Conservation (phyloP, 2,797 vertebrate species). For the Decapterus maruadsi region DNA sequence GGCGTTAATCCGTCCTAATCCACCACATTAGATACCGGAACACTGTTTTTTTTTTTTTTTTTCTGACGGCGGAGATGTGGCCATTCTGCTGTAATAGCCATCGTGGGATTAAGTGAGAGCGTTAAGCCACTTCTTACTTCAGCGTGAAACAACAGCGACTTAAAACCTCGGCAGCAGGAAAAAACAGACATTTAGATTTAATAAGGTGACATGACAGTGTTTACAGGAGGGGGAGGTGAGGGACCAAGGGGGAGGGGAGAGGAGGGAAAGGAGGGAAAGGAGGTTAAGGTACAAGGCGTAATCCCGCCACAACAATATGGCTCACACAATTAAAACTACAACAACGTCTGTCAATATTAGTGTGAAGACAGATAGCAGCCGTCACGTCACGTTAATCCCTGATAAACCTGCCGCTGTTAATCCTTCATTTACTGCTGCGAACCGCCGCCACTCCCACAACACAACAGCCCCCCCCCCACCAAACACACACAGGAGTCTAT, state of each 20-base stretch:
- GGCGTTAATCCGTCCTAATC: constrained; percentile 80
- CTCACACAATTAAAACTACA: constrained; percentile 74
- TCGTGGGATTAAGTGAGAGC: constrained; percentile 79
- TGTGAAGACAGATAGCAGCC: constrained; percentile 67
- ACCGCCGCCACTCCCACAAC: constrained; percentile 21
- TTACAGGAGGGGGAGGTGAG: constrained; percentile 40
- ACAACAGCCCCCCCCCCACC: no score
- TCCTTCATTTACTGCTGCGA: constrained; percentile 66
- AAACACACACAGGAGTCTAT: not conserved
- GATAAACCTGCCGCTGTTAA: constrained; percentile 73
- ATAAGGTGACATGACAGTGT: constrained; percentile 54
- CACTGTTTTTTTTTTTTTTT: constrained; percentile 21
- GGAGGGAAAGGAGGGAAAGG: not conserved
- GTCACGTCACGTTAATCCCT: constrained; percentile 74
- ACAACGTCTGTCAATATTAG: constrained; percentile 73
- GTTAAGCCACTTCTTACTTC: constrained; percentile 72
- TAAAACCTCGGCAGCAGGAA: constrained; percentile 53
- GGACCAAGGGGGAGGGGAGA: no score
- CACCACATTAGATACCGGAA: constrained; percentile 71
- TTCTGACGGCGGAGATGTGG: constrained; percentile 58
- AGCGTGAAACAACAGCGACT: constrained; percentile 64
- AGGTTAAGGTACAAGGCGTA: constrained; percentile 52
- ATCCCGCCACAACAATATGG: constrained; percentile 71
- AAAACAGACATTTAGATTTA: constrained; percentile 67
- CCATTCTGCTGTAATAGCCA: constrained; percentile 71